Conservation (phyloP, 2,888 invertebrate species). For the Campopleginae sp. region DNA sequence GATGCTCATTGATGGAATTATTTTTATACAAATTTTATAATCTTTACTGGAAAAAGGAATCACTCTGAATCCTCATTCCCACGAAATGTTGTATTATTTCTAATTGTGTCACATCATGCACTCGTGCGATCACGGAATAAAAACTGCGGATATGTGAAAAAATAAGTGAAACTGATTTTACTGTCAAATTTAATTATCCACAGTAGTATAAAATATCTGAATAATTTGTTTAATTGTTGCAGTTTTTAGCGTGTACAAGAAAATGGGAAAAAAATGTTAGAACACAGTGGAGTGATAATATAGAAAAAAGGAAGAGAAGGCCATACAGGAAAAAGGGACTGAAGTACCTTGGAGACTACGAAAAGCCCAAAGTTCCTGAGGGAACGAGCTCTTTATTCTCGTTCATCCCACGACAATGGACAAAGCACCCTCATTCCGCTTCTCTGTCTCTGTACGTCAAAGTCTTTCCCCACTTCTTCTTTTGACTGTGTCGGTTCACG, state of each 20-base stretch:
- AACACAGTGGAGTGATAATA: slow-evolving; percentile 21
- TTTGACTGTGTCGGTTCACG: slow-evolving; percentile 49
- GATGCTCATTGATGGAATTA: no score
- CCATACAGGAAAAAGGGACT: slow-evolving; percentile 47
- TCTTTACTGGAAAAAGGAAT: neutral
- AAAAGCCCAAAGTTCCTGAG: slow-evolving; percentile 68
- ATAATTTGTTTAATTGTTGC: neutral
- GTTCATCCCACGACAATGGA: slow-evolving; percentile 77
- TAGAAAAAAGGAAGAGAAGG: slow-evolving; percentile 21
- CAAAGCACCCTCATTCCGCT: slow-evolving; percentile 67
- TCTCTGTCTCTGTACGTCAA: slow-evolving; percentile 38
- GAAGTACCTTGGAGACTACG: slow-evolving; percentile 52
- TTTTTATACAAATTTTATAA: no score
- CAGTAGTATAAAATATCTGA: neutral
- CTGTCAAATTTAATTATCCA: neutral
- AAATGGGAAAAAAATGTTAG: neutral
- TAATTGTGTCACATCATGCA: neutral
- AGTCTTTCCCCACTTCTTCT: neutral
- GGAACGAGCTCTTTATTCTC: slow-evolving; percentile 74
- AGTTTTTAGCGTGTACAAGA: neutral
- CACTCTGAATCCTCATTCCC: neutral
- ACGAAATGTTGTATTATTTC: neutral
- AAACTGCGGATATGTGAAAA: neutral
- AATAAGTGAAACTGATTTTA: neutral
- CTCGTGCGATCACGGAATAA: neutral